These are phyloP conservation scores for Botrylloides violaceus DNA, from an alignment of 23 tunicate species.

Conservation along the genomic window DNA sequence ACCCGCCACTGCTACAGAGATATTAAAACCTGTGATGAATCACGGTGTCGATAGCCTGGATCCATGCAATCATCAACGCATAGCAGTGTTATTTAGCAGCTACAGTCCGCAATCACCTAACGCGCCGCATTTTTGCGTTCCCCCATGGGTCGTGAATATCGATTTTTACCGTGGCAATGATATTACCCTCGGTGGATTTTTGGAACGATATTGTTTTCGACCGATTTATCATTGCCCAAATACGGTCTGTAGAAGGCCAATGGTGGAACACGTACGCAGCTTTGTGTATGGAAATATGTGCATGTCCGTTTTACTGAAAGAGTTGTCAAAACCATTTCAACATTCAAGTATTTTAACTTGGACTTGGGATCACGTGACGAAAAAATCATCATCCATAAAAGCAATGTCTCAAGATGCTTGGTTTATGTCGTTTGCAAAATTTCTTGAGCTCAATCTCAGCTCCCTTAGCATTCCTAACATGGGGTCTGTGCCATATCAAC, in stretches of 20 bases:
- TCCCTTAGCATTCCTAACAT: slow-evolving; percentile 4
- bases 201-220: slow-evolving; percentile 89
- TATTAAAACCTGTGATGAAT: neutral
- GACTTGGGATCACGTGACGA: slow-evolving; percentile 73
- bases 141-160: slow-evolving; percentile 87
- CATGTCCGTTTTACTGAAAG: slow-evolving; percentile 72
- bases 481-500: slow-evolving; percentile 5
- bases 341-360: slow-evolving; percentile 56
- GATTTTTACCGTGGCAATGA: slow-evolving; percentile 79
- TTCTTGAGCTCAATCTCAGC: slow-evolving; percentile 52
- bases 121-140: slow-evolving; percentile 78
- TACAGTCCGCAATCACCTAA: slow-evolving; percentile 81
- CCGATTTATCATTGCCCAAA: slow-evolving; percentile 78
- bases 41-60: slow-evolving; percentile 46
- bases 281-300: slow-evolving; percentile 71
- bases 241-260: slow-evolving; percentile 65
- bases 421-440: slow-evolving; percentile 91
- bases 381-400: slow-evolving; percentile 72
- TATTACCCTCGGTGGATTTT: slow-evolving; percentile 88
- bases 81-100: slow-evolving; percentile 83
- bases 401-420: slow-evolving; percentile 63
- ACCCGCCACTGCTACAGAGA: neutral
- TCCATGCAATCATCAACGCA: slow-evolving; percentile 69
- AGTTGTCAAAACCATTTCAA: slow-evolving; percentile 68
- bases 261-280: slow-evolving; percentile 94